These are phyloP conservation scores for Dendrolimus kikuchii DNA, from an alignment of 1,140 invertebrate genomes.

Conservation along the genomic window DNA sequence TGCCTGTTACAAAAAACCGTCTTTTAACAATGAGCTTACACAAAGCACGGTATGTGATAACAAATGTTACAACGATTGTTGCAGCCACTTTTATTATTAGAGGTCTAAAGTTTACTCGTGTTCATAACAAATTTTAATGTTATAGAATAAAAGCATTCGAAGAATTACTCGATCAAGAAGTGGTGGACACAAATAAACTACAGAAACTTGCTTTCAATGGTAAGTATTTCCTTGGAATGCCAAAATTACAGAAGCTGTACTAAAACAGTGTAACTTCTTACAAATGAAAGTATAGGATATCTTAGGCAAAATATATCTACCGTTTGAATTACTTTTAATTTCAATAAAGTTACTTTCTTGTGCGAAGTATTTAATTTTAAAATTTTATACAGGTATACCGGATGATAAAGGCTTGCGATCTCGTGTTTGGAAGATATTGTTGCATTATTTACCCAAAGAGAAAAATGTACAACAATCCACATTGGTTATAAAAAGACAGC, in stretches of 20 bases:
- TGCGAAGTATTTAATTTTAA: no score
- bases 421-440: slow-evolving; percentile 86
- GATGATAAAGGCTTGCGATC: slow-evolving; percentile 84
- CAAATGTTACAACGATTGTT: no score
- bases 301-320: no score
- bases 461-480: slow-evolving; percentile 77
- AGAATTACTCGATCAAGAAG: slow-evolving; percentile 76
- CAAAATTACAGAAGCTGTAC: slow-evolving; percentile 1
- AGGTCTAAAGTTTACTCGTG: background rate
- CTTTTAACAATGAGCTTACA: slow-evolving; percentile 42
- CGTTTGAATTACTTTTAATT: no score
- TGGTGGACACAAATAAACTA: slow-evolving; percentile 78
- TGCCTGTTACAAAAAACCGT: no score
- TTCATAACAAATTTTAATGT: slow-evolving; percentile 15
- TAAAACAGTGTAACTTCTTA: background rate
- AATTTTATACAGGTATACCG: slow-evolving; percentile 78
- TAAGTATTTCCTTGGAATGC: slow-evolving; percentile 41
- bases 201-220: slow-evolving; percentile 84
- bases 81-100: no score
- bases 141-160: slow-evolving; percentile 84
- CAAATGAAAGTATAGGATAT: no score
- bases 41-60: slow-evolving; percentile 43
- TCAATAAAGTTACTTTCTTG: no score
- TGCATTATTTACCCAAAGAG: slow-evolving; percentile 85
- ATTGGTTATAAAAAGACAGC: slow-evolving; percentile 79